Percentiles rank a stretch among this genome's conserved stretches.
Evolutionary conservation across 2,888 invertebrate species (phyloP).

Genomic region (Plusia festucae): DNA sequence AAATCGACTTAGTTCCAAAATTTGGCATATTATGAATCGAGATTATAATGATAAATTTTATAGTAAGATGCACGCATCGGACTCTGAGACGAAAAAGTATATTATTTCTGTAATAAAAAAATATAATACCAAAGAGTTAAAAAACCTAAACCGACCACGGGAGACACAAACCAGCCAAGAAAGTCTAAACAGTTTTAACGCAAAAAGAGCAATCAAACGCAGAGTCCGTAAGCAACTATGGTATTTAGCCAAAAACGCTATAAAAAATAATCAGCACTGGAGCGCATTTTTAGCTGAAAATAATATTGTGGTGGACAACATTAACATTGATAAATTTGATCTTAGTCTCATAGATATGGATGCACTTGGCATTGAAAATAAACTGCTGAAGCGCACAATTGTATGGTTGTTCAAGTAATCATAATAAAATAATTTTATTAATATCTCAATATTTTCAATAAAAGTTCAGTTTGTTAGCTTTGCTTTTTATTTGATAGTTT

Average conservation of each 20-base stretch:
- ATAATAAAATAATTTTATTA: background rate
- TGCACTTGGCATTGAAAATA: constrained; percentile 64
- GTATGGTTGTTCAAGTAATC: constrained; percentile 66
- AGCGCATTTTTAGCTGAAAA: constrained; percentile 59
- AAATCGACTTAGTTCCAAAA: constrained; percentile 31
- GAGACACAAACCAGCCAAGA: constrained; percentile 41
- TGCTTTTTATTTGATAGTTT: background rate
- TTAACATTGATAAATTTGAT: constrained; percentile 66
- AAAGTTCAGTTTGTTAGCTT: background rate
- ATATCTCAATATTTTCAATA: background rate
- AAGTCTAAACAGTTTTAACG: constrained; percentile 17
- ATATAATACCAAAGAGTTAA: constrained; percentile 41
- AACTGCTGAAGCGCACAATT: constrained; percentile 59
- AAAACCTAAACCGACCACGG: constrained; percentile 10
- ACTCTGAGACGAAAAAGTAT: constrained; percentile 40
- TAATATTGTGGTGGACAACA: constrained; percentile 63
- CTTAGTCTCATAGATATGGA: constrained; percentile 64
- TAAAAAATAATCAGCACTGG: constrained; percentile 61
- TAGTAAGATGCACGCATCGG: constrained; percentile 33
- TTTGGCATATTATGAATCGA: constrained; percentile 44
- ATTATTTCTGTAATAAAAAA: constrained; percentile 47
- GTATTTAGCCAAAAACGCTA: constrained; percentile 60
- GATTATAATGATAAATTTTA: constrained; percentile 29
- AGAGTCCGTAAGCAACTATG: constrained; percentile 62
- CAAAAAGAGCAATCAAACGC: constrained; percentile 54